Conservation (phyloP, 2,888 invertebrate species). For the Ceramica pisi region DNA sequence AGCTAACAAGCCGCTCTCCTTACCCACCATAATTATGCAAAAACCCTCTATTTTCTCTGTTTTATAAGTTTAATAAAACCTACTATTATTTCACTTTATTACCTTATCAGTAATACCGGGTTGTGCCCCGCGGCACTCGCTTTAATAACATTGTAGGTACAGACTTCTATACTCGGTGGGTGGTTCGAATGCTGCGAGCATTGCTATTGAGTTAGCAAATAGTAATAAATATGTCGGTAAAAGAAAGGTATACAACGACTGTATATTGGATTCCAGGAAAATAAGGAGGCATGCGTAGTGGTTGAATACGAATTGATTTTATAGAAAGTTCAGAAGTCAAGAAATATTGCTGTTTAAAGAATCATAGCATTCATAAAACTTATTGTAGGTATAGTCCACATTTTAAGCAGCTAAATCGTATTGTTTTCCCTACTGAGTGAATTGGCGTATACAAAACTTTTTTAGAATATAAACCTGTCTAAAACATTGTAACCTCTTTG, state of each 20-base stretch:
- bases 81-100: constrained; percentile 24
- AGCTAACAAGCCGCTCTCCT: background rate
- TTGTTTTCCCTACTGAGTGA: background rate
- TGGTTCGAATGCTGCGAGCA: constrained; percentile 30
- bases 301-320: constrained; percentile 11
- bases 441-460: background rate
- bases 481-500: constrained; percentile 19
- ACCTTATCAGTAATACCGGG: constrained; percentile 29
- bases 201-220: constrained; percentile 44
- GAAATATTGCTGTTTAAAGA: background rate
- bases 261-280: constrained; percentile 28
- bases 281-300: constrained; percentile 16
- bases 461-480: constrained; percentile 6
- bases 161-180: constrained; percentile 46
- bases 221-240: constrained; percentile 47
- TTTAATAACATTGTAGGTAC: constrained; percentile 37
- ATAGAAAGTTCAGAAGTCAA: background rate
- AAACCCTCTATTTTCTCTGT: background rate
- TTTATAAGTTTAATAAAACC: constrained; percentile 22
- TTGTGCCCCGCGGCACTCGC: constrained; percentile 25
- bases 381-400: background rate
- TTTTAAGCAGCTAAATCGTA: background rate
- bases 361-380: background rate
- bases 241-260: constrained; percentile 35
- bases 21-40: background rate